Base-by-base conservation (phyloP, 1,140 invertebrate genomes). In the Aphaenogaster floridana region DNA sequence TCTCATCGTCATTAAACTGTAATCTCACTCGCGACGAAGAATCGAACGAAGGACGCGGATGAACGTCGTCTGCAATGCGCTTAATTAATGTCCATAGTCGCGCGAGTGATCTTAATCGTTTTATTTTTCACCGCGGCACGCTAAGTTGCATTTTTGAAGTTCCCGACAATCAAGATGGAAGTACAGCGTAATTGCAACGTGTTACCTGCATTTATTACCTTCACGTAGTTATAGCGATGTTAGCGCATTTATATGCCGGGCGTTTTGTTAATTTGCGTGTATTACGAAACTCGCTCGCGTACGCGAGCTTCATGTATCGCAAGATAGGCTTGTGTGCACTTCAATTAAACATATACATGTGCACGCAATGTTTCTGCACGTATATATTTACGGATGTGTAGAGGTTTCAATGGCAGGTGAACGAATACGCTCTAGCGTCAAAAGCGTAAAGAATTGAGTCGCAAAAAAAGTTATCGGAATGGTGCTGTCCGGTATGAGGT, bases 401-500 rank as follows among this genome's bases (percentile, higher is more conserved):
- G 28, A 34, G 42, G 21, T 42, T 45, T 63, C 11, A 68, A 80
- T 54, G 48, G n/a, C 17, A 36, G 42, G 13, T 6, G 52, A 72
- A 42, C 21, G 17, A 71, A 57, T n/a, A 59, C 28, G 64, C n/a
- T 52, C n/a, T 21, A 52, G 48, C 64, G 3, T 59, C n/a, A 57
- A 74, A 59, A 83, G 68, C 42, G 54, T 39, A 74, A 83, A 76
- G 42, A 74, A 74, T 84, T 21, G 45, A 84, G n/a, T 76, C n/a
- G 69, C 42, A 48, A 84, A 74, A 81, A 81, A 76, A 81, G 42
- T 84, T 34, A 76, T 69, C 39, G 17, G 52, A 74, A 74, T 59
- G 42, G 13, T 71, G 42, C 48, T 80, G 63, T 59, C 66, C 66
- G 54, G 42, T 21, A 57, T 57, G 69, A 61, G 28, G 36, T 54